A percentile compares a stretch with the other conserved stretches of the same genome.
phyloP scores from a whole-genome alignment of 2,888 invertebrate genomes.

The Euzophera pinguis region DNA sequence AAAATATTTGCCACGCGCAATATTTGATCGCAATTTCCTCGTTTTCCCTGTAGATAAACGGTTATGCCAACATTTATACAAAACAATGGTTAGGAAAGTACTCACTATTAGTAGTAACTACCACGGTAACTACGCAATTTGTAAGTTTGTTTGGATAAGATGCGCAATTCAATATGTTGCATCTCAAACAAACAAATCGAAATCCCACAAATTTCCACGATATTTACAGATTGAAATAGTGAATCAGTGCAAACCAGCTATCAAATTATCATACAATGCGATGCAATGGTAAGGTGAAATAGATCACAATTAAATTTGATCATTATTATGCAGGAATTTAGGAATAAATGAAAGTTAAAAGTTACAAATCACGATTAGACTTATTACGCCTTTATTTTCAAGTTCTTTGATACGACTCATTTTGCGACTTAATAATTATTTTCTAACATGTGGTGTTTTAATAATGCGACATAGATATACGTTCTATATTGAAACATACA shows the following conservation, averaged over 20 bases:
- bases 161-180: too few species aligned
- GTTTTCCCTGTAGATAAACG: constrained; percentile 1
- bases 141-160: background rate
- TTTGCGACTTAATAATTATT: too few species aligned
- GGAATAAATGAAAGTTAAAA: too few species aligned
- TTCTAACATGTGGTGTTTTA: too few species aligned
- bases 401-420: too few species aligned
- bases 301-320: background rate
- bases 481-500: too few species aligned
- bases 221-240: background rate
- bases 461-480: too few species aligned
- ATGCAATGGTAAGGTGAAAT: constrained; percentile 8
- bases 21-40: background rate
- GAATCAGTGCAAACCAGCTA: background rate
- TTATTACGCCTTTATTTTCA: too few species aligned
- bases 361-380: too few species aligned
- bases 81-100: constrained; percentile 5
- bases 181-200: too few species aligned
- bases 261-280: constrained; percentile 1
- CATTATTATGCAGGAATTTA: background rate
- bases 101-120: too few species aligned
- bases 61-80: background rate
- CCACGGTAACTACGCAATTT: background rate
- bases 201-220: too few species aligned
- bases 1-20: constrained; percentile 1